Evolutionary conservation across 2,888 invertebrate genomes (phyloP).

Genomic region (Epinotia nisella): DNA sequence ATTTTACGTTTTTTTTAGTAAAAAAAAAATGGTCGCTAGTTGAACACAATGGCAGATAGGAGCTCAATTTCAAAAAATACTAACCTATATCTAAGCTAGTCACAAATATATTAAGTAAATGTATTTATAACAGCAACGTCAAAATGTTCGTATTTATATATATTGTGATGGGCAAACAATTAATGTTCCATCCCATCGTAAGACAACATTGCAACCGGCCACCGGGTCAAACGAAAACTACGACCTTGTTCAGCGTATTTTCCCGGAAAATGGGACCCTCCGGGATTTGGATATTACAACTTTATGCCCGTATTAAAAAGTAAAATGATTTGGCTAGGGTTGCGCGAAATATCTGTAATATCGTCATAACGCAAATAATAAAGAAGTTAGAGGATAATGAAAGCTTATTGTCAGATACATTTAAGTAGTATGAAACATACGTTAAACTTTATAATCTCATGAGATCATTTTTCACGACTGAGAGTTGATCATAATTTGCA

Average conservation of each 20-base stretch:
- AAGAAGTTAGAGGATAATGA: neutral
- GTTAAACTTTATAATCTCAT: neutral
- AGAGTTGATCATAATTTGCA: too few species aligned
- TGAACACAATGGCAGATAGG: too few species aligned
- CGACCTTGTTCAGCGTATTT: conserved; percentile 25
- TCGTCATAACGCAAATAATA: neutral
- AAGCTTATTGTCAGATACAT: neutral
- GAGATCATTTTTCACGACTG: too few species aligned
- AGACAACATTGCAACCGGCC: neutral
- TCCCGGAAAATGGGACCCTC: conserved; percentile 16
- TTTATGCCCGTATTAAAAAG: conserved; percentile 36
- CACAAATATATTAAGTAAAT: too few species aligned
- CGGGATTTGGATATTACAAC: conserved; percentile 33
- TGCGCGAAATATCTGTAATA: neutral
- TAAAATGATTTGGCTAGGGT: conserved; percentile 36
- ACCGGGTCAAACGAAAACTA: conserved; percentile 21
- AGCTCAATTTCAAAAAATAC: too few species aligned
- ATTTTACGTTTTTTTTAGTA: too few species aligned
- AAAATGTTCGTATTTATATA: too few species aligned
- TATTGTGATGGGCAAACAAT: neutral
- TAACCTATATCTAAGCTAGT: too few species aligned
- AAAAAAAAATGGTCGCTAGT: too few species aligned
- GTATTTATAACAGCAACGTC: too few species aligned
- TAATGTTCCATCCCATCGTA: neutral
- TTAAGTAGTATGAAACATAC: neutral